phyloP scores from a whole-genome alignment of 2,113 vertebrate genomes.

The Xenopus borealis region DNA sequence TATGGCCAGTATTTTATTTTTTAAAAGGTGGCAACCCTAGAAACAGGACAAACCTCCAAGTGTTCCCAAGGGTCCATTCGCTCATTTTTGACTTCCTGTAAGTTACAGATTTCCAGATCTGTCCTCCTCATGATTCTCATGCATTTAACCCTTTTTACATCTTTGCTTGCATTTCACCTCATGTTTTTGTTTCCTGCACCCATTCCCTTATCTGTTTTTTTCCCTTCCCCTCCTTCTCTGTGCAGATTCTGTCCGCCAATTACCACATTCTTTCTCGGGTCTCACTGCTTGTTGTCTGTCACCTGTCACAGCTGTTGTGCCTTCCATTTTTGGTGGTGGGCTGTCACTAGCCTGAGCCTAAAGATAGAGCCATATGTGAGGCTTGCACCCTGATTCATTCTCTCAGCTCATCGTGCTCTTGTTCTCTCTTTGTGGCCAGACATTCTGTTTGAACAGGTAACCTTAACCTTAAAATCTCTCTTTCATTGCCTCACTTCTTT shows the following conservation, averaged over 20 bases:
- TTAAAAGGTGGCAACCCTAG: too few species aligned
- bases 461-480: neutral
- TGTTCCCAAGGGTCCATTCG: too few species aligned
- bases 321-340: slow-evolving; percentile 59
- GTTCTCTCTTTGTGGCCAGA: neutral
- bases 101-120: neutral
- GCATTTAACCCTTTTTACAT: too few species aligned
- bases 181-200: too few species aligned
- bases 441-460: slow-evolving; percentile 12
- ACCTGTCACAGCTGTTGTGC: slow-evolving; percentile 40
- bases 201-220: too few species aligned
- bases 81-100: too few species aligned
- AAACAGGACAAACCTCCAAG: too few species aligned
- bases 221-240: neutral
- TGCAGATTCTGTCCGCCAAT: neutral
- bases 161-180: too few species aligned
- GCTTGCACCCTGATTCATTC: slow-evolving; percentile 44
- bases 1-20: too few species aligned
- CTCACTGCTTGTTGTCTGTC: slow-evolving; percentile 12
- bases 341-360: slow-evolving; percentile 45
- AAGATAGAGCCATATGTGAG: slow-evolving; percentile 60
- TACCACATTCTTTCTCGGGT: neutral
- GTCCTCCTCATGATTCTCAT: too few species aligned
- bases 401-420: slow-evolving; percentile 19
- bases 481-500: neutral